A percentile compares a stretch with the other conserved stretches of the same genome.
Conservation (phyloP, 2,888 invertebrate species). For the Dendrolimus pini region DNA sequence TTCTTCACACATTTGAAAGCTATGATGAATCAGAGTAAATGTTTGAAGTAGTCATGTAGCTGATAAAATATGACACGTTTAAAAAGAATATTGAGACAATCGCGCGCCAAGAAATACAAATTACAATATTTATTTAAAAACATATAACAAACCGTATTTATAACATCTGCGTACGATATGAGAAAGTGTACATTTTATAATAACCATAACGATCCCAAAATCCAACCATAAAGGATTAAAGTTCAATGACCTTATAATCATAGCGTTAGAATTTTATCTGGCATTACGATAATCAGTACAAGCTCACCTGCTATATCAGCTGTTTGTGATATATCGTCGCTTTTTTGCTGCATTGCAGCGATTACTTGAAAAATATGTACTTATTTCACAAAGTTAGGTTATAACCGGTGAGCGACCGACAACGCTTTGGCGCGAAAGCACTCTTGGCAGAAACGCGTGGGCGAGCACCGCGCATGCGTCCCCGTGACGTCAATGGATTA, state of each 20-base stretch:
- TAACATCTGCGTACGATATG: no score
- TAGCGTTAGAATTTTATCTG: slow-evolving; percentile 7
- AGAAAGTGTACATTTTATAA: no score
- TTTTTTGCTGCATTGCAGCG: slow-evolving; percentile 39
- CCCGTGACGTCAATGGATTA: slow-evolving; percentile 49
- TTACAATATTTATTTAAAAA: slow-evolving; percentile 17
- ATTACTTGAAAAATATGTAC: slow-evolving; percentile 16
- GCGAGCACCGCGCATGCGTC: slow-evolving; percentile 56
- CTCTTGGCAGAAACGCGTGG: slow-evolving; percentile 37
- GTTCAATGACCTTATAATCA: slow-evolving; percentile 15
- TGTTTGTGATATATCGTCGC: slow-evolving; percentile 30
- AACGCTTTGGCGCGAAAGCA: slow-evolving; percentile 67
- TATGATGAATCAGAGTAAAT: neutral
- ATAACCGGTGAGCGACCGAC: slow-evolving; percentile 50
- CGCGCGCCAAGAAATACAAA: slow-evolving; percentile 22
- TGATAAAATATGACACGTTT: neutral
- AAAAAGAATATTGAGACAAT: neutral
- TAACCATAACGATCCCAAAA: no score
- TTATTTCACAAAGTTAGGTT: slow-evolving; percentile 41
- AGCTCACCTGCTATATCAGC: slow-evolving; percentile 48
- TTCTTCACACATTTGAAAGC: neutral
- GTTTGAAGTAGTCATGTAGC: neutral
- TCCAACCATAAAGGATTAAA: neutral
- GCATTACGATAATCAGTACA: neutral
- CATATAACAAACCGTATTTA: no score